These are phyloP conservation scores for Apeira syringaria DNA, from an alignment of 2,888 invertebrate genomes.

Conservation along the genomic window DNA sequence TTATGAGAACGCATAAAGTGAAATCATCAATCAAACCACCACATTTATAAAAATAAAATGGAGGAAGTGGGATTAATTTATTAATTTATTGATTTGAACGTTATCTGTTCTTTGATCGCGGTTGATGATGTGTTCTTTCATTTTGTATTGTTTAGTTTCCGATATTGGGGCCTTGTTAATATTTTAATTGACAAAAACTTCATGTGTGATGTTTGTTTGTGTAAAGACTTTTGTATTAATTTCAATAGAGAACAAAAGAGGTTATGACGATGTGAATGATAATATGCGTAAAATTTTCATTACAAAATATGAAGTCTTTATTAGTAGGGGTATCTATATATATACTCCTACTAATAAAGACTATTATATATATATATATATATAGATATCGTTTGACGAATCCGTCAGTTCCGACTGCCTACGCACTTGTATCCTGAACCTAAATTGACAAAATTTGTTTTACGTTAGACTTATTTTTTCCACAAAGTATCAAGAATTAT, in stretches of 20 bases:
- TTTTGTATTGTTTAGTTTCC: slow-evolving; percentile 55
- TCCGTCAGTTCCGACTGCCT: too few species aligned
- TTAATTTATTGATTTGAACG: slow-evolving; percentile 78
- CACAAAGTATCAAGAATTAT: slow-evolving; percentile 60
- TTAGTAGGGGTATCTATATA: too few species aligned
- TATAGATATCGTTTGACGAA: too few species aligned
- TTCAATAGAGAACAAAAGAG: too few species aligned
- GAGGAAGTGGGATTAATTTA: slow-evolving; percentile 75
- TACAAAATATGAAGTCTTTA: too few species aligned
- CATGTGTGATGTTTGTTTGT: slow-evolving; percentile 17
- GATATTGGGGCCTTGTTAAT: slow-evolving; percentile 49
- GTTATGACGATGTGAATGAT: too few species aligned
- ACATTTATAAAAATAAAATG: slow-evolving; percentile 68
- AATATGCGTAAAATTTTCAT: too few species aligned
- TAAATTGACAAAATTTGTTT: slow-evolving; percentile 1
- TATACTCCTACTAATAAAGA: too few species aligned
- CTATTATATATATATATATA: too few species aligned
- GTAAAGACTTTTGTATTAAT: slow-evolving; percentile 10
- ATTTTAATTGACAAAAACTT: slow-evolving; percentile 40
- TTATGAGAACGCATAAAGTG: slow-evolving; percentile 28
- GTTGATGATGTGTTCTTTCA: slow-evolving; percentile 63
- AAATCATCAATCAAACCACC: slow-evolving; percentile 77
- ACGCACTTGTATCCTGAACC: too few species aligned
- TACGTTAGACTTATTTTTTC: slow-evolving; percentile 1
- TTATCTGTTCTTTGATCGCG: slow-evolving; percentile 75